Evolutionary conservation across 2,113 vertebrate genomes (phyloP).

Genomic region (Macquaria australasica): DNA sequence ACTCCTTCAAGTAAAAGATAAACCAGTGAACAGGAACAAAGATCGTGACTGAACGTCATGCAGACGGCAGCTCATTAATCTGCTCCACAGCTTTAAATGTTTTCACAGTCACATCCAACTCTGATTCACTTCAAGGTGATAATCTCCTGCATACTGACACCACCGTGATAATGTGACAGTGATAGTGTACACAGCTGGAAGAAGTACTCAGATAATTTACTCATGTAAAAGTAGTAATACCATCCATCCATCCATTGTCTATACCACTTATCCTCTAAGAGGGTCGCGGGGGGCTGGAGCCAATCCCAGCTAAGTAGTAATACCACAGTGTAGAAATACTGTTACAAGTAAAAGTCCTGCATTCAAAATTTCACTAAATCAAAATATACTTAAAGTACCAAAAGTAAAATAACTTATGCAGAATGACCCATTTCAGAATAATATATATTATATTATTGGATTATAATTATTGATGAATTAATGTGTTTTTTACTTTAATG

Average conservation of each 20-base stretch:
- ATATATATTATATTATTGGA: too few relatives aligned
- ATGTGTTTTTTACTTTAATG: too few relatives aligned
- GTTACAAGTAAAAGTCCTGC: too few relatives aligned
- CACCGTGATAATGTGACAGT: not conserved
- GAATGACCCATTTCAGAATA: too few relatives aligned
- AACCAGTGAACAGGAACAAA: not conserved
- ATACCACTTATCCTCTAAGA: too few relatives aligned
- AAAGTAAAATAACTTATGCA: too few relatives aligned
- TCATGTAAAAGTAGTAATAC: not conserved
- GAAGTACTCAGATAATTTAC: not conserved
- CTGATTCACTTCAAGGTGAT: not conserved
- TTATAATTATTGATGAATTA: too few relatives aligned
- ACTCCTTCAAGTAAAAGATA: not conserved
- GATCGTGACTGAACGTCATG: not conserved
- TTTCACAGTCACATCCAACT: not conserved
- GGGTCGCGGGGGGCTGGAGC: too few relatives aligned
- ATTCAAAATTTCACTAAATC: too few relatives aligned
- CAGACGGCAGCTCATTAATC: conserved; percentile 1
- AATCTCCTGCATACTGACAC: not conserved
- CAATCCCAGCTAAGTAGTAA: too few relatives aligned
- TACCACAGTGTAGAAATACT: not conserved
- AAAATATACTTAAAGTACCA: too few relatives aligned
- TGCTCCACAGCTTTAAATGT: not conserved
- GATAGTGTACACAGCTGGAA: not conserved
- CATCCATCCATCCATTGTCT: too few relatives aligned